Percentiles rank a stretch among this genome's conserved stretches.
These are phyloP conservation scores for Bombus polaris DNA, from an alignment of 1,140 invertebrate species.

Conservation along the genomic window DNA sequence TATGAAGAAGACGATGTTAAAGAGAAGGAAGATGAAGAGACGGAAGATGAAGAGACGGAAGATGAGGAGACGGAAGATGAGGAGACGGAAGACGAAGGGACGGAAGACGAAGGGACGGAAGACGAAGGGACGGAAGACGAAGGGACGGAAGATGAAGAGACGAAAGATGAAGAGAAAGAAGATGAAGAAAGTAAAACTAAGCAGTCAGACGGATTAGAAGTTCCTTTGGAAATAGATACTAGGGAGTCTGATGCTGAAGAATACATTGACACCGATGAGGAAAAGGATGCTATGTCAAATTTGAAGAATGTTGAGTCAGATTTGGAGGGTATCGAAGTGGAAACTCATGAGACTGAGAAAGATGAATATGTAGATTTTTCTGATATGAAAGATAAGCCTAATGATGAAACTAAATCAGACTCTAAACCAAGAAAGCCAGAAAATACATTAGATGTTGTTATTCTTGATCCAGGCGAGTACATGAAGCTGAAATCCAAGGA, in stretches of 20 bases:
- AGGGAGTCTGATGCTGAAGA: conserved; percentile 20
- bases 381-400: neutral
- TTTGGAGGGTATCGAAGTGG: neutral
- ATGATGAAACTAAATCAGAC: neutral
- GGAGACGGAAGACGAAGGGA: too few relatives aligned
- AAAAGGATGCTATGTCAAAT: neutral
- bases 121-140: too few relatives aligned
- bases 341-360: neutral
- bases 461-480: conserved; percentile 35
- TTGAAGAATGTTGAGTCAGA: neutral
- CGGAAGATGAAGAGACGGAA: too few relatives aligned
- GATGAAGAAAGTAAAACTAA: neutral
- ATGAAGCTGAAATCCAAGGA: neutral
- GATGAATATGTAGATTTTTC: neutral
- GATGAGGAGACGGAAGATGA: too few relatives aligned
- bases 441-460: conserved; percentile 36
- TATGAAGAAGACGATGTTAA: conserved; percentile 18
- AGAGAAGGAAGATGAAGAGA: neutral
- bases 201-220: neutral
- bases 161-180: too few relatives aligned
- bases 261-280: neutral
- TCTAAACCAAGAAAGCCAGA: neutral
- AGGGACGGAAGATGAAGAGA: rapidly evolving
- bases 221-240: neutral
- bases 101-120: too few relatives aligned